Base-by-base conservation (phyloP, 2,888 invertebrate species). In the Hypomecis atomaria region DNA sequence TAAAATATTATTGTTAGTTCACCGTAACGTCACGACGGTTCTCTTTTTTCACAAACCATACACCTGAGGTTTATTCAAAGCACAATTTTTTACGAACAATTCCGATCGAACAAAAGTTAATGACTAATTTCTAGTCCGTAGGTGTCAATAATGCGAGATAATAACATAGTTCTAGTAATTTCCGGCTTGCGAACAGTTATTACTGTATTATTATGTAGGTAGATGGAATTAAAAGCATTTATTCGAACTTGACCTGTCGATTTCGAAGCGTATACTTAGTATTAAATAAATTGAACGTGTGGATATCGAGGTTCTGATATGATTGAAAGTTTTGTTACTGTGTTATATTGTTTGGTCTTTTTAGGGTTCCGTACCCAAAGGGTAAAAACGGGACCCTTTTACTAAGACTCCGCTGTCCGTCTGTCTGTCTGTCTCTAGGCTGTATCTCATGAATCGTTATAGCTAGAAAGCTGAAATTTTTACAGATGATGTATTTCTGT, bases 71-170 rank as follows among this genome's bases (percentile, higher is more conserved):
- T 45, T 47, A 11, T 44, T 61, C 11, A 52, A n/a, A 36, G 11
- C 50, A 57, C 38, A 42, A 34, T 34, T 61, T 65, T 48, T 57
- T 55, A 9, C 38, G 7, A 55, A 57, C 50, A 38, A 23, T 38
- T 61, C 52, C 55, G 38, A 52, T 59, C 11, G 13, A 56, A 65
- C 65, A 60, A 61, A 61, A 61, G 53, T 53, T 65, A 65, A 60
- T 53, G n/a, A 57, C 65, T 53, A 61, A 69, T 69, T 66, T 65
- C 66, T 56, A 53, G 55, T 59, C 65, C 67, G 81, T 81, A 81
- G 82, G 82, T 81, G 81, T 76, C 61, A 36, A 44, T 77, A 79
- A 79, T 76, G 74, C 70, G 71, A 64, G 69, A 65, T 81, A 81
- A 81, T 81, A 71, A 77, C 66, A 81, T 65, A 65, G 61, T 66